Conservation (phyloP, 1,140 invertebrate genomes). For the Achroia grisella region DNA sequence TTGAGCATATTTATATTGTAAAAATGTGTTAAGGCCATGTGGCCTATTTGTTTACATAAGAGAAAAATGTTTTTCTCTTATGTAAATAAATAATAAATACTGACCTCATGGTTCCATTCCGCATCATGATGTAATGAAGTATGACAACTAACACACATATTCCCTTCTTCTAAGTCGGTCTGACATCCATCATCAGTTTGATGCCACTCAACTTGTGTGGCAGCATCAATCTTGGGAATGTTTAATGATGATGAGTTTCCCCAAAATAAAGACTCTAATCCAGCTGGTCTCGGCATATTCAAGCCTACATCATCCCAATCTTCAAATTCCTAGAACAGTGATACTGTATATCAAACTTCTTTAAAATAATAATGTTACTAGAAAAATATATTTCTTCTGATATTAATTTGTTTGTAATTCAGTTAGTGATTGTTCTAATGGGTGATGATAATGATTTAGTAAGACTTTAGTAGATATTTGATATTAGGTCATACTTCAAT, state of each 20-base stretch:
- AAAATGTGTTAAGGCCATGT: too few relatives aligned
- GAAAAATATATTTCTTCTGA: too few relatives aligned
- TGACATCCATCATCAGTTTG: conserved; percentile 45
- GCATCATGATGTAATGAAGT: conserved; percentile 43
- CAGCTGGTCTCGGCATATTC: conserved; percentile 88
- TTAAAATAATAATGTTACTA: too few relatives aligned
- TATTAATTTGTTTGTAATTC: too few relatives aligned
- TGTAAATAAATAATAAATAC: conserved; percentile 11
- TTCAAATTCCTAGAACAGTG: conserved; percentile 89
- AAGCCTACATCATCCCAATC: conserved; percentile 95
- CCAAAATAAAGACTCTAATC: conserved; percentile 84
- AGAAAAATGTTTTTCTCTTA: too few relatives aligned
- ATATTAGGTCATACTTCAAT: too few relatives aligned
- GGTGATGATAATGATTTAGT: too few relatives aligned
- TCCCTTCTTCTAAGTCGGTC: conserved; percentile 54
- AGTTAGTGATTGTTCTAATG: too few relatives aligned
- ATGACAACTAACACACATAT: conserved; percentile 57
- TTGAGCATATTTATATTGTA: too few relatives aligned
- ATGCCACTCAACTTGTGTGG: conserved; percentile 28
- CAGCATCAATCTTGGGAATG: conserved; percentile 36
- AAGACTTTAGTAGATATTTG: too few relatives aligned
- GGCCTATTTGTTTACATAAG: too few relatives aligned
- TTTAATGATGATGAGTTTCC: conserved; percentile 63
- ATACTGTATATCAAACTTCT: too few relatives aligned
- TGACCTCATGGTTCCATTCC: conserved; percentile 65